Evolutionary conservation across 2,113 vertebrate genomes (phyloP).

Genomic region (Chaetodon auriga): DNA sequence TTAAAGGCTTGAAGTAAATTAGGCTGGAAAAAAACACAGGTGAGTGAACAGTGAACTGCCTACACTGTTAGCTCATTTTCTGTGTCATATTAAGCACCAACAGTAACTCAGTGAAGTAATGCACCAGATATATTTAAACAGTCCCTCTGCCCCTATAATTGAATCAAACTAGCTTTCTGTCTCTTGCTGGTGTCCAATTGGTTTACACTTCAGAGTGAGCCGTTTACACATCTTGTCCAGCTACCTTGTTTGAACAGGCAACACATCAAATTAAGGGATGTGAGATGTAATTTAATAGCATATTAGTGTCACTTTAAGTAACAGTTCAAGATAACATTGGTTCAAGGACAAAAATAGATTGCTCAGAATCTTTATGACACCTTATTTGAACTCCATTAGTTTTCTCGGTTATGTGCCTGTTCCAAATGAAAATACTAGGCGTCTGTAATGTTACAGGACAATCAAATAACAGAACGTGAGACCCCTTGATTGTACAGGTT

Average conservation of each 20-base stretch:
- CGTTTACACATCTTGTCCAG: background rate
- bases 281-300: background rate
- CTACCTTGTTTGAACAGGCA: constrained; percentile 15
- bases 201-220: constrained; percentile 5
- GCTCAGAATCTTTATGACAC: background rate
- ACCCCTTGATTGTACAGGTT: background rate
- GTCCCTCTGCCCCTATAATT: background rate
- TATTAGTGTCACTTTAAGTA: constrained; percentile 3
- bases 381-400: background rate
- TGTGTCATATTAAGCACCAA: background rate
- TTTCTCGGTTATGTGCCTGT: background rate
- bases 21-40: background rate
- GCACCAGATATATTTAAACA: background rate
- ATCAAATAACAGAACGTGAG: background rate
- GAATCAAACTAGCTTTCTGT: background rate
- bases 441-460: background rate
- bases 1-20: background rate
- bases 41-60: background rate
- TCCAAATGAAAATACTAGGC: background rate
- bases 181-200: background rate
- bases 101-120: background rate
- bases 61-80: background rate
- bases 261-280: background rate
- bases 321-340: background rate
- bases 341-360: background rate